These are phyloP conservation scores for Trichonephila inaurata DNA, from an alignment of 1,140 invertebrate genomes.

Conservation along the genomic window DNA sequence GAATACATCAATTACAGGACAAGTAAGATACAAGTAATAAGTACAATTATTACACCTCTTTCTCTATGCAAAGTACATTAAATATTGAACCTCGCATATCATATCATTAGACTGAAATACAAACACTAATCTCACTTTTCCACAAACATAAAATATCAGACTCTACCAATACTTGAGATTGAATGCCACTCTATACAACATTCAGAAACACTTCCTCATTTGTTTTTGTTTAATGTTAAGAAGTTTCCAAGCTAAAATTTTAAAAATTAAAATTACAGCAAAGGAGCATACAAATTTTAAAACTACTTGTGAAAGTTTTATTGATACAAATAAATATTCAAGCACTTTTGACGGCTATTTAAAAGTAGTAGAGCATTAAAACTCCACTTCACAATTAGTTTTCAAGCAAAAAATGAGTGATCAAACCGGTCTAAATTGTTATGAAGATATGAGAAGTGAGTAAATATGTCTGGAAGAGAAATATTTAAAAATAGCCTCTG, in stretches of 20 bases:
- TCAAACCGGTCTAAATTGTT: conserved; percentile 35
- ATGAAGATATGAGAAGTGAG: conserved; percentile 67
- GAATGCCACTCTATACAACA: conserved; percentile 33
- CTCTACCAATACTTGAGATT: conserved; percentile 33
- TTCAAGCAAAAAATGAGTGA: background rate
- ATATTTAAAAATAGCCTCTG: conserved; percentile 74
- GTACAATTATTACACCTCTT: background rate
- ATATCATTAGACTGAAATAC: background rate
- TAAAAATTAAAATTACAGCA: background rate
- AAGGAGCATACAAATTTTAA: background rate
- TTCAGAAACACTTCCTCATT: background rate
- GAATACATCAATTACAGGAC: conserved; percentile 43
- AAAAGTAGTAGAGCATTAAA: conserved; percentile 3
- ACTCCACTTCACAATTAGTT: background rate
- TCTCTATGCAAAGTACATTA: conserved; percentile 37
- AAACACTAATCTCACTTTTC: conserved; percentile 43
- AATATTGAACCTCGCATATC: conserved; percentile 46
- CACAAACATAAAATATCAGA: conserved; percentile 42
- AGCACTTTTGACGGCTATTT: background rate
- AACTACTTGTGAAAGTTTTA: background rate
- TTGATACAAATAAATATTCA: background rate
- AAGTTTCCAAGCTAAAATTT: background rate
- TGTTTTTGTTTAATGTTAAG: background rate
- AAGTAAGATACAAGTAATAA: conserved; percentile 58
- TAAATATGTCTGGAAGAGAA: conserved; percentile 31